Base-by-base conservation (phyloP, 2,888 invertebrate species). In the Rotaria socialis region DNA sequence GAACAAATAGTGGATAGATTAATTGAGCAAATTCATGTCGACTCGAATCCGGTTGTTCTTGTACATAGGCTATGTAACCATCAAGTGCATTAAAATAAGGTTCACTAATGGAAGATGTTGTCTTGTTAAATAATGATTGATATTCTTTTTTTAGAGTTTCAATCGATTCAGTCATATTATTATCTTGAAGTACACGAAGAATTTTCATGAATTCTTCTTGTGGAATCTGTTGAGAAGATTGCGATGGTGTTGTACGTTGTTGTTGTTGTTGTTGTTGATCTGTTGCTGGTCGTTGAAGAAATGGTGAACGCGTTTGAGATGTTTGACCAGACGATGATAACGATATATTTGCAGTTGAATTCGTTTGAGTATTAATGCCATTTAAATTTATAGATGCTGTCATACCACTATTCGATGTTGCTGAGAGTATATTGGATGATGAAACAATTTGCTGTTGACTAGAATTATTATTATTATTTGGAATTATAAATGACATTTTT, bases 21-120 rank as follows among this genome's bases (percentile, higher is more conserved):
- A 87, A 84, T 87, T 87, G 87, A 22, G 87, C 84, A 22, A 87
- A 56, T 55, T 87, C 87, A 43, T 60, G 74, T 84, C 80, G 80
- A 80, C 47, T 47, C 2, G 80, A 41, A n/a, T 80, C 80, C 0
- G 43, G 43, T 80, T 80, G 80, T 43, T 80, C 80, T 47, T 47
- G 80, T 10, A 80, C 47, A 80, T 80, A 80, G 4, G 43, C 8
- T 14, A 80, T 47, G 47, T 80, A 80, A 24, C 47, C 80, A 80
- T 80, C 80, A 47, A 47, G 47, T 11, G 80, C 47, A 24, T 24
- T 43, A 47, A 80, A 80, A n/a, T 80, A 80, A 5, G 24, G 80
- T 43, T 80, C 80, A 47, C 47, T 47, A 3, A 47, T 5, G 14
- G 80, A 47, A 8, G 80, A 47, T n/a, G 47, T 80, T 24, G 80